phyloP scores from a whole-genome alignment of 2,797 vertebrate genomes.

The Betta splendens region DNA sequence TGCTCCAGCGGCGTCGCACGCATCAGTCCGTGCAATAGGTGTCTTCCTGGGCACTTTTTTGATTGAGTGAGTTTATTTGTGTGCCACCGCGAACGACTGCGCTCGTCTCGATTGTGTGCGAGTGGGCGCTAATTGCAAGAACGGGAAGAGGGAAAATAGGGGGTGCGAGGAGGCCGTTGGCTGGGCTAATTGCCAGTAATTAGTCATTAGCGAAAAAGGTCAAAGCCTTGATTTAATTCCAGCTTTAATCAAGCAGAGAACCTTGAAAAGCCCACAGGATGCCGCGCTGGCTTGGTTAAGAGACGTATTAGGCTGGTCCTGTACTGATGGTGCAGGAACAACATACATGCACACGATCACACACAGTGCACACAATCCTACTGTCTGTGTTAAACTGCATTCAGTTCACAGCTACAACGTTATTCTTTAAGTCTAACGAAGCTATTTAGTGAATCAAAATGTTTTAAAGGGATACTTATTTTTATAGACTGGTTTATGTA shows the following conservation, averaged over 20 bases:
- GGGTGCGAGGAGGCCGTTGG: slow-evolving; percentile 68
- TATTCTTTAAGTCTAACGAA: no score
- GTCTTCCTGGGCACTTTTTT: slow-evolving; percentile 34
- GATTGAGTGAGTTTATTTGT: slow-evolving; percentile 40
- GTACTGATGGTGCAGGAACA: slow-evolving; percentile 47
- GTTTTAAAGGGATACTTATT: no score
- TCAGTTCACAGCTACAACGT: slow-evolving; percentile 1
- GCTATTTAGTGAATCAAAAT: no score
- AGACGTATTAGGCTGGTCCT: slow-evolving; percentile 42
- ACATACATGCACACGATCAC: slow-evolving; percentile 33
- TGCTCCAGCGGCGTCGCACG: slow-evolving; percentile 21
- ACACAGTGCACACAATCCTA: neutral
- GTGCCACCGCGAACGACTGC: slow-evolving; percentile 19
- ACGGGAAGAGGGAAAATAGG: slow-evolving; percentile 56
- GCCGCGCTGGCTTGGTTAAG: slow-evolving; percentile 43
- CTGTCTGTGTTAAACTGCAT: neutral
- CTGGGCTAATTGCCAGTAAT: slow-evolving; percentile 80
- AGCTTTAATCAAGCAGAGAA: slow-evolving; percentile 77
- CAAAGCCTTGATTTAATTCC: slow-evolving; percentile 79
- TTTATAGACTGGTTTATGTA: no score
- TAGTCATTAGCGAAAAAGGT: slow-evolving; percentile 81
- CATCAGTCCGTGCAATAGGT: slow-evolving; percentile 43
- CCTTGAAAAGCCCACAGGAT: slow-evolving; percentile 61
- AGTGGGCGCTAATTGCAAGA: slow-evolving; percentile 60
- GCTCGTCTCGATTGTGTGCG: slow-evolving; percentile 39